Evolutionary conservation across 2,113 vertebrate species (phyloP), one percentile per base, ranked within the genome.

Genomic region (Plotosus lineatus): DNA sequence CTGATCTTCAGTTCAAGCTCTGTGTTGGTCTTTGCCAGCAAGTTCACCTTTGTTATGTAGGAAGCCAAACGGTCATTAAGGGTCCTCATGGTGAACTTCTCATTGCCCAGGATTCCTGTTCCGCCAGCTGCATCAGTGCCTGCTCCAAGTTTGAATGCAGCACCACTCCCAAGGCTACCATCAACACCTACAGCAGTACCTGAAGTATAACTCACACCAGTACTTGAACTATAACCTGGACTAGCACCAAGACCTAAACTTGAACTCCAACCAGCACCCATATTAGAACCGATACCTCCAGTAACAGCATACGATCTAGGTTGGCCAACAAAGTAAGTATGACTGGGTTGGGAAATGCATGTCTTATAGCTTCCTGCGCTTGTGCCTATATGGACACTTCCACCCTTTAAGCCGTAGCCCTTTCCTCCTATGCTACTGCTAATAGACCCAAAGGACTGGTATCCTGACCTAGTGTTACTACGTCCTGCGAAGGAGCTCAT

Each of bases 321-420:
- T 15, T 1, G 0, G 14, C 38, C 38, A 68, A 15, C 1, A 4
- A 26, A 15, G 38, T 26, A 26, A 26, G 65, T 12, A 5, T 12
- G 40, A 26, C 38, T 15, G 40, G 65, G 38, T 69, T 69, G 38
- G 23, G 65, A 69, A 12, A 69, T 69, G 11, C 1, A 6, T 44
- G 44, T 40, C 5, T 12, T 40, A 69, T 0, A 3, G n/a, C 65
- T 26, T 44, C 65, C 51, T 75, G 82, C 58, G 10, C 65, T 36
- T 75, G 82, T 55, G 10, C 89, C 85, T 0, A 86, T 90, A 56
- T 40, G 36, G 12, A 17, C 50, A 28, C 73, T 75, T 71, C 88
- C 85, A 19, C 78, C 10, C 23, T 36, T 15, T 6, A 40, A 36
- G 72, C 46, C 6, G 0, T 11, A 15, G 3, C 3, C 7, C 21